These are phyloP conservation scores for Nerophis lumbriciformis DNA, from an alignment of 2,113 vertebrate species.

Conservation along the genomic window DNA sequence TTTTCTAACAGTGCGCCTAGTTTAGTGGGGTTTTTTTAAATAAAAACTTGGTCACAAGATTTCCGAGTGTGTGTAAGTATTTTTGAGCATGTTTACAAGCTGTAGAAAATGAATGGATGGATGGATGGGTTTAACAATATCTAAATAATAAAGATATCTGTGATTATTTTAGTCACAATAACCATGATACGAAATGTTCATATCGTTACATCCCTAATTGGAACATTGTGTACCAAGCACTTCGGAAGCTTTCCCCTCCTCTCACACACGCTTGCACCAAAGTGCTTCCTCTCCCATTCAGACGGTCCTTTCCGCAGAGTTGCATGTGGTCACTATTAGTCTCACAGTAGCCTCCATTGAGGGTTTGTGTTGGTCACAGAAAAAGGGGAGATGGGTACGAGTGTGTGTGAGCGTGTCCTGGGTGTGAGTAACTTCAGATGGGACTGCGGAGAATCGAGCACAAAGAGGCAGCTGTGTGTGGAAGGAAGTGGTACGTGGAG, in stretches of 20 bases:
- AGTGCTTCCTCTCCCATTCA: constrained; percentile 35
- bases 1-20: no score
- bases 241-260: constrained; percentile 1
- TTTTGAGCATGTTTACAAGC: no score
- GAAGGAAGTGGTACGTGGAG: constrained; percentile 3
- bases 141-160: no score
- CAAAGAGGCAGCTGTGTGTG: constrained; percentile 35
- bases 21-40: no score
- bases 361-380: constrained; percentile 12
- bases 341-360: constrained; percentile 26
- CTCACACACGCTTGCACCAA: constrained; percentile 13
- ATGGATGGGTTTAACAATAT: no score
- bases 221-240: constrained; percentile 35
- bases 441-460: constrained; percentile 6
- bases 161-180: no score
- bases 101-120: no score
- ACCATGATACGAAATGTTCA: no score
- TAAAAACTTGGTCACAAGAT: no score
- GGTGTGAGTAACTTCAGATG: constrained; percentile 24
- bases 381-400: constrained; percentile 24
- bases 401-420: constrained; percentile 15
- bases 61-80: no score
- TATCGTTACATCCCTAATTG: constrained; percentile 9
- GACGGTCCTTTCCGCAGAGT: constrained; percentile 42
- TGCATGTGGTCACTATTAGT: constrained; percentile 16